A percentile compares a stretch with the other conserved stretches of the same genome.
phyloP scores from a whole-genome alignment of 2,113 vertebrate species.

The Rhinolophus sinicus region DNA sequence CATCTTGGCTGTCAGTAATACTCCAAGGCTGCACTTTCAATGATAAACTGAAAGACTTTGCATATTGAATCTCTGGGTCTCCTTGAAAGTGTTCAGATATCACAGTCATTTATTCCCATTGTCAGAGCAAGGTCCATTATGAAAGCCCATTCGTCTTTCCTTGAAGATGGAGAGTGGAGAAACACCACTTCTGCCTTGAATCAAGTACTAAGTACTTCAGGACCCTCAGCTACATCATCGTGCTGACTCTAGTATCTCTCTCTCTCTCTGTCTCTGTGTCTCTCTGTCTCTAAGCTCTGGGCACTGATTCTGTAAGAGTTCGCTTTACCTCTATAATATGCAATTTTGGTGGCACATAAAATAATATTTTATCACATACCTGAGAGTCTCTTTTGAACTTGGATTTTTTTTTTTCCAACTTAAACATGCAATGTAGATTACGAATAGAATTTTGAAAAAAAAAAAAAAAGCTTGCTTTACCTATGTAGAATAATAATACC shows the following conservation, averaged over 20 bases:
- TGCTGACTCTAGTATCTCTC: constrained; percentile 64
- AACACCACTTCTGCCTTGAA: constrained; percentile 85
- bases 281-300: constrained; percentile 42
- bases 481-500: not conserved
- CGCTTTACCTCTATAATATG: constrained; percentile 63
- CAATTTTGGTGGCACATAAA: constrained; percentile 61
- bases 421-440: not conserved
- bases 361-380: constrained; percentile 60
- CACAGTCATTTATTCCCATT: constrained; percentile 90
- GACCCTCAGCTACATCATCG: constrained; percentile 82
- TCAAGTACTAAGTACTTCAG: constrained; percentile 83
- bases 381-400: not conserved
- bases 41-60: constrained; percentile 89
- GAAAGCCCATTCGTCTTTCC: constrained; percentile 89
- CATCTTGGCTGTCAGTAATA: constrained; percentile 88
- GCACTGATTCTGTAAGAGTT: constrained; percentile 70
- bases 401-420: not conserved
- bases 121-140: constrained; percentile 89
- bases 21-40: constrained; percentile 88
- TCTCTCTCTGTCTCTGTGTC: not conserved
- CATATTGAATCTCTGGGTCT: constrained; percentile 88
- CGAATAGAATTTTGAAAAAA: not conserved
- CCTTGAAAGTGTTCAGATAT: constrained; percentile 88
- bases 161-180: constrained; percentile 84
- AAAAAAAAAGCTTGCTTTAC: not conserved